Evolutionary conservation across 1,140 invertebrate species (phyloP).

Genomic region (Sipha flava): DNA sequence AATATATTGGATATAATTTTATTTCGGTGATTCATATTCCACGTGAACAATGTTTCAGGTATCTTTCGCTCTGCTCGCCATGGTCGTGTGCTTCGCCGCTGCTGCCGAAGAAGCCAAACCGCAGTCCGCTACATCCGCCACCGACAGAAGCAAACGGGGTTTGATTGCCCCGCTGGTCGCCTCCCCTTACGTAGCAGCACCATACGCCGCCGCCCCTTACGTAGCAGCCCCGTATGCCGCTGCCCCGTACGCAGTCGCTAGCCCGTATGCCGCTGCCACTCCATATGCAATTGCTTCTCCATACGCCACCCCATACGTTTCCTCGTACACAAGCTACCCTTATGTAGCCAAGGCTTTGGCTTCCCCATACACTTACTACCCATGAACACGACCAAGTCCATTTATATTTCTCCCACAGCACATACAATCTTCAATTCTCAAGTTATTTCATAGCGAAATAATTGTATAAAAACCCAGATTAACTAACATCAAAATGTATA

Average conservation of each 20-base stretch:
- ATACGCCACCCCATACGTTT: constrained; percentile 5
- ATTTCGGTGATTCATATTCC: no score
- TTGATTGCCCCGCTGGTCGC: not conserved
- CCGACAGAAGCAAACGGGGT: not conserved
- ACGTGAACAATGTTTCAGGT: not conserved
- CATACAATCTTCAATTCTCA: not conserved
- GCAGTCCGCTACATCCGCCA: not conserved
- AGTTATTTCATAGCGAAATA: not conserved
- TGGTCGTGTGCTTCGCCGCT: not conserved
- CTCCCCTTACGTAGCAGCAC: not conserved
- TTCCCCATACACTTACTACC: constrained; percentile 15
- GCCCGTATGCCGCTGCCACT: not conserved
- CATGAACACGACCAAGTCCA: not conserved
- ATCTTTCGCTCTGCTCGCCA: constrained; percentile 2
- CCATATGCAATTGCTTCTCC: not conserved
- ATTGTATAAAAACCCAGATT: not conserved
- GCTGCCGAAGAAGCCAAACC: not conserved
- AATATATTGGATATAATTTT: no score
- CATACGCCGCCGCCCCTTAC: not conserved
- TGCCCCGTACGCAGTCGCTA: not conserved
- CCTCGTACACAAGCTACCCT: constrained; percentile 1
- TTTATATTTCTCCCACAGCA: not conserved
- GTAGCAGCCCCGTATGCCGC: not conserved
- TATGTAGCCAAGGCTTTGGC: constrained; percentile 12
- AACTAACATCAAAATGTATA: not conserved